Percentiles rank a stretch among this genome's conserved stretches.
phyloP scores from a whole-genome alignment of 2,888 invertebrate genomes.

The Lamproptera curius region DNA sequence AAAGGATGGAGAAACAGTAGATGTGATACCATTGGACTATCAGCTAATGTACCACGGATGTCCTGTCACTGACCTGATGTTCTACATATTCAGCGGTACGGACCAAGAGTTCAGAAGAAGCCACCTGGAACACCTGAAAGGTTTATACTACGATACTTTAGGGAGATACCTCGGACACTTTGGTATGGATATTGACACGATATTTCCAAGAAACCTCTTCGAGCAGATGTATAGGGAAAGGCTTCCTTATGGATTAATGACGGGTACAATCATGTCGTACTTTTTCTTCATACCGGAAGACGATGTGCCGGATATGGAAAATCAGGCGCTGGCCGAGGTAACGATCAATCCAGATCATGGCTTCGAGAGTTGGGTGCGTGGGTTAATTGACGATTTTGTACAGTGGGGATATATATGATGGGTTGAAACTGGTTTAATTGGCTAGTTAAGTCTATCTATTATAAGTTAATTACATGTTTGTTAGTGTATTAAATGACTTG shows the following conservation, averaged over 20 bases:
- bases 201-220: conserved; percentile 39
- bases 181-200: conserved; percentile 32
- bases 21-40: conserved; percentile 41
- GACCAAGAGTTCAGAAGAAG: conserved; percentile 40
- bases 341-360: conserved; percentile 30
- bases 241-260: conserved; percentile 42
- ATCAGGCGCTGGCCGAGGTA: conserved; percentile 20
- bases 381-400: conserved; percentile 33
- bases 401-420: conserved; percentile 20
- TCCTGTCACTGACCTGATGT: conserved; percentile 42
- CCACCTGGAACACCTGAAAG: conserved; percentile 38
- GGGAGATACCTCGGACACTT: conserved; percentile 38
- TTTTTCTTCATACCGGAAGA: conserved; percentile 40
- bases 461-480: no score
- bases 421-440: no score
- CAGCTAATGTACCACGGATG: conserved; percentile 41
- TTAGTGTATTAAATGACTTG: no score
- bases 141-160: conserved; percentile 39
- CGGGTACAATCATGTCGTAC: conserved; percentile 31
- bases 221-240: conserved; percentile 38
- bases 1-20: conserved; percentile 32
- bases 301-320: conserved; percentile 33
- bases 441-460: no score
- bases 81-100: conserved; percentile 39
- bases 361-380: conserved; percentile 33